Conservation (phyloP, 2,888 invertebrate genomes). For the Caenorhabditis sp. region DNA sequence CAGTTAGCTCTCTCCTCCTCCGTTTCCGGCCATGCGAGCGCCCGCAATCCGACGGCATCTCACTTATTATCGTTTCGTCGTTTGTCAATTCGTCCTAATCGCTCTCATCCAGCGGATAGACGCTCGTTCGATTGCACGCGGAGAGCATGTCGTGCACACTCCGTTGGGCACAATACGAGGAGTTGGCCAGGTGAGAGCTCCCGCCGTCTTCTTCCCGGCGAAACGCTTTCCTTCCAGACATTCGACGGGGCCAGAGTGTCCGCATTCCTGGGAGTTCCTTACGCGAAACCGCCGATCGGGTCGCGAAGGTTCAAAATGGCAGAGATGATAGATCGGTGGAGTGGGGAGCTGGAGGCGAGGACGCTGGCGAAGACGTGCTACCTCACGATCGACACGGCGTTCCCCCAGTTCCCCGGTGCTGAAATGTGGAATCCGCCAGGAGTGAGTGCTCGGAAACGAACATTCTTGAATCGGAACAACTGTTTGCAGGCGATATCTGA, state of each 20-base stretch:
- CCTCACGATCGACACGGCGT: conserved; percentile 73
- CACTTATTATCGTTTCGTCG: conserved; percentile 26
- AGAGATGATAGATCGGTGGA: conserved; percentile 70
- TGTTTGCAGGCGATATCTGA: conserved; percentile 83
- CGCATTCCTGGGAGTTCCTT: conserved; percentile 77
- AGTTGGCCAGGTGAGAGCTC: conserved; percentile 57
- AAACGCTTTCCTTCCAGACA: conserved; percentile 59
- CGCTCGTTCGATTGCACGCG: conserved; percentile 44
- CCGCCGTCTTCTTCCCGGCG: too few species aligned
- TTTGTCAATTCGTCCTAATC: conserved; percentile 12
- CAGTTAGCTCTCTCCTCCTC: conserved; percentile 22
- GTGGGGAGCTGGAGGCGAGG: conserved; percentile 72
- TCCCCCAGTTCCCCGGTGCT: conserved; percentile 83
- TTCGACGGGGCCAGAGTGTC: conserved; percentile 62
- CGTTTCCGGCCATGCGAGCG: conserved; percentile 29
- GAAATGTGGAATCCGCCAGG: conserved; percentile 98
- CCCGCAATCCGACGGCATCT: conserved; percentile 36
- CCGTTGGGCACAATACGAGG: conserved; percentile 66
- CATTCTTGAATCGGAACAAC: too few species aligned
- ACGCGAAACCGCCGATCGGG: conserved; percentile 74
- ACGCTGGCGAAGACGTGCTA: conserved; percentile 71
- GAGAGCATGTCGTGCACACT: conserved; percentile 63
- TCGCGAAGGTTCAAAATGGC: conserved; percentile 70
- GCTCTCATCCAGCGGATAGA: conserved; percentile 11
- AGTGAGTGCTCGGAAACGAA: conserved; percentile 79